Evolutionary conservation across 2,113 vertebrate genomes (phyloP).

Genomic region (Embiotoca jacksoni): DNA sequence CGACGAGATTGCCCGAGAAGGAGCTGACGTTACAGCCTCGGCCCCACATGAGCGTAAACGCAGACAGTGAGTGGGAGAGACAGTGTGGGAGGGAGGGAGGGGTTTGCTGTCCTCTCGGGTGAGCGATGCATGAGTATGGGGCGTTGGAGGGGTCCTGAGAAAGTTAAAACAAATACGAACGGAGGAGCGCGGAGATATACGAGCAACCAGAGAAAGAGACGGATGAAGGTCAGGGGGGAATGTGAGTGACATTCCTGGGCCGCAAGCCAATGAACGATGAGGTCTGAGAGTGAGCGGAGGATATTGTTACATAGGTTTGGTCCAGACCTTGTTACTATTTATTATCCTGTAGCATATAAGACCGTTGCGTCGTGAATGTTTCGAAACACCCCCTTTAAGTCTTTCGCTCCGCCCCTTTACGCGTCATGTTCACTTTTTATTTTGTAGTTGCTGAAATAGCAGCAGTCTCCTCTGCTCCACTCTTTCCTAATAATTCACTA

Average conservation of each 20-base stretch:
- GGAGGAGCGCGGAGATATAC: conserved; percentile 63
- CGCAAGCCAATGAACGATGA: conserved; percentile 59
- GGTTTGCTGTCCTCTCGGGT: conserved; percentile 70
- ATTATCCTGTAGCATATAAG: conserved; percentile 51
- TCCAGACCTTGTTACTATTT: conserved; percentile 51
- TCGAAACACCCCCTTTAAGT: conserved; percentile 1
- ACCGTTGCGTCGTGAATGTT: conserved; percentile 20
- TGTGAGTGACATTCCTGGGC: conserved; percentile 74
- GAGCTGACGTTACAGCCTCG: conserved; percentile 52
- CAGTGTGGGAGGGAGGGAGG: conserved; percentile 69
- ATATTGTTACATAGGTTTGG: conserved; percentile 64
- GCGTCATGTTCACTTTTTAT: conserved; percentile 20
- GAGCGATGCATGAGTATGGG: conserved; percentile 58
- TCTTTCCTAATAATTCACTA: conserved; percentile 74
- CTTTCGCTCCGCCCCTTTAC: conserved; percentile 22
- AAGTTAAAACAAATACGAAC: conserved; percentile 81
- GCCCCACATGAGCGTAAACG: conserved; percentile 65
- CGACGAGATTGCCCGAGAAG: conserved; percentile 31
- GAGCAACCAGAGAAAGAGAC: conserved; percentile 63
- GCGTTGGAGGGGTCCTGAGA: conserved; percentile 75
- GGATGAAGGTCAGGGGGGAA: conserved; percentile 66
- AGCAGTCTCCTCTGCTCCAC: conserved; percentile 40
- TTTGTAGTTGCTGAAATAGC: conserved; percentile 41
- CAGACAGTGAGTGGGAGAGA: conserved; percentile 80
- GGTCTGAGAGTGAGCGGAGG: conserved; percentile 48